Evolutionary conservation across 2,113 vertebrate genomes (phyloP).

Genomic region (Stigmatopora nigra): DNA sequence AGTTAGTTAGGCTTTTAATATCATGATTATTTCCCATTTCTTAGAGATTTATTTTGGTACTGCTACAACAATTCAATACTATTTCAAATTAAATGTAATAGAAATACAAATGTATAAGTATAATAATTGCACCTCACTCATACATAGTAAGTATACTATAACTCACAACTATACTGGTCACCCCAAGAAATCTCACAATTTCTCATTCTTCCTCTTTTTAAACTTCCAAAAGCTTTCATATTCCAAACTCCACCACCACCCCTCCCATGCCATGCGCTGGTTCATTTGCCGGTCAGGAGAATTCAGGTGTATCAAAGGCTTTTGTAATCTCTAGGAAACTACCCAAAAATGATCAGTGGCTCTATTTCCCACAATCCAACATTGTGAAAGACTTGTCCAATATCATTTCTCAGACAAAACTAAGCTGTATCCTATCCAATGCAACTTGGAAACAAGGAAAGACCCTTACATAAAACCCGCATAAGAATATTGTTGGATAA

Average conservation of each 20-base stretch:
- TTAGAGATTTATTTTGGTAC: no score
- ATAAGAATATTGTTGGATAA: slow-evolving; percentile 21
- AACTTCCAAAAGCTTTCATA: slow-evolving; percentile 13
- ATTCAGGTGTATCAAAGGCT: slow-evolving; percentile 44
- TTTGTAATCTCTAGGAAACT: slow-evolving; percentile 19
- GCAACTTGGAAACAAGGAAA: not conserved
- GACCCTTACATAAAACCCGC: slow-evolving; percentile 16
- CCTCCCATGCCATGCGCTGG: slow-evolving; percentile 22
- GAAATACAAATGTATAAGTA: no score
- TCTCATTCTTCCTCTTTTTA: not conserved
- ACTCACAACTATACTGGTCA: not conserved
- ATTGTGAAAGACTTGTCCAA: not conserved
- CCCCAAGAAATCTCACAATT: slow-evolving; percentile 5
- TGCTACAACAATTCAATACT: no score
- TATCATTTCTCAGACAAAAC: not conserved
- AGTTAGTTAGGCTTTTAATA: no score
- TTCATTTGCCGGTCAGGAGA: slow-evolving; percentile 56
- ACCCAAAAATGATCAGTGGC: slow-evolving; percentile 36
- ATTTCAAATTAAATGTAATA: no score
- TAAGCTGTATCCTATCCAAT: not conserved
- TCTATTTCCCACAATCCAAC: slow-evolving; percentile 9
- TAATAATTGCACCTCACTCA: no score
- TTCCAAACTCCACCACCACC: slow-evolving; percentile 34
- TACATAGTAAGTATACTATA: no score
- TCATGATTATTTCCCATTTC: no score